A percentile compares a stretch with the other conserved stretches of the same genome.
Evolutionary conservation across 2,113 vertebrate genomes (phyloP).

Genomic region (Eulemur macaco): DNA sequence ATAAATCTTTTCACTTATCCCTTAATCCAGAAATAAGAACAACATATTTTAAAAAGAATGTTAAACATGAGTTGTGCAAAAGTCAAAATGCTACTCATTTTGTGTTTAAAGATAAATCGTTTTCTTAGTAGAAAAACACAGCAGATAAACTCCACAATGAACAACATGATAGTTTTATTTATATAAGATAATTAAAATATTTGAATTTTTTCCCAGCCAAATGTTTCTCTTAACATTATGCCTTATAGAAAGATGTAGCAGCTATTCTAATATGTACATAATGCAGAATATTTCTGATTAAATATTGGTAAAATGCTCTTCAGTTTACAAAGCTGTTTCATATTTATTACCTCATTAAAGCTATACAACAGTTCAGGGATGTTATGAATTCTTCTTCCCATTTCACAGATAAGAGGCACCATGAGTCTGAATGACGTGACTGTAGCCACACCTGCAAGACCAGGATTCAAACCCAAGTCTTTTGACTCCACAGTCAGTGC

Average conservation of each 20-base stretch:
- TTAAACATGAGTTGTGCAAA: slow-evolving; percentile 24
- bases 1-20: not conserved
- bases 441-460: not conserved
- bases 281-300: slow-evolving; percentile 56
- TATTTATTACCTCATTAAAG: slow-evolving; percentile 13
- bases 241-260: slow-evolving; percentile 23
- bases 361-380: not conserved
- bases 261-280: slow-evolving; percentile 54
- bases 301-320: slow-evolving; percentile 66
- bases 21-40: slow-evolving; percentile 30
- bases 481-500: not conserved
- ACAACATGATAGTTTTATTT: slow-evolving; percentile 62
- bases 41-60: slow-evolving; percentile 49
- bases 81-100: slow-evolving; percentile 47
- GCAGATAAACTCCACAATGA: slow-evolving; percentile 45
- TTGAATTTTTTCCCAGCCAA: slow-evolving; percentile 67
- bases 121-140: slow-evolving; percentile 47
- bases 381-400: not conserved
- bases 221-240: slow-evolving; percentile 47
- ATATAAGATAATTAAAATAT: slow-evolving; percentile 66
- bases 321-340: slow-evolving; percentile 21
- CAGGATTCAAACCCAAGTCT: not conserved
- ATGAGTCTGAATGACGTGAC: not conserved
- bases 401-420: not conserved
- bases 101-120: slow-evolving; percentile 26